Evolutionary conservation across 1,140 invertebrate species (phyloP).

Genomic region (Brachionus rotundiformis): DNA sequence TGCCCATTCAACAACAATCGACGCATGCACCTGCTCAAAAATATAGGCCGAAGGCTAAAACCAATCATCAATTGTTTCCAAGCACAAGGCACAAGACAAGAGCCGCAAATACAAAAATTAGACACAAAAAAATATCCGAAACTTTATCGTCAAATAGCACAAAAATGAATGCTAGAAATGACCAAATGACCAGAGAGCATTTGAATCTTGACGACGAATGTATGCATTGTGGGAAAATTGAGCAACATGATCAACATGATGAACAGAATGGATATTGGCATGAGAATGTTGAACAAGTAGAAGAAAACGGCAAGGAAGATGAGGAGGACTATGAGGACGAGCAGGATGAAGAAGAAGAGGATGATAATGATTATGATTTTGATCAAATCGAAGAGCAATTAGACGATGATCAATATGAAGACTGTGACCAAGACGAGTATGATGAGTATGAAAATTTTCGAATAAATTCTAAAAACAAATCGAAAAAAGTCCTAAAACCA

Average conservation of each 20-base stretch:
- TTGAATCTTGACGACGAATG: no score
- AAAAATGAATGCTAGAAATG: no score
- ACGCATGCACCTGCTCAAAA: not conserved
- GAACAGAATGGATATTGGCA: not conserved
- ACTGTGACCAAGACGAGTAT: not conserved
- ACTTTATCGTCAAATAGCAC: no score
- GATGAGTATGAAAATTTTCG: not conserved
- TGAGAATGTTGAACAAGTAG: not conserved
- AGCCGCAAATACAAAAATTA: not conserved
- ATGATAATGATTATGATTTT: not conserved
- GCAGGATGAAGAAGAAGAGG: not conserved
- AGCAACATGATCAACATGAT: not conserved
- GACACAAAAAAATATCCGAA: not conserved
- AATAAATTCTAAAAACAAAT: not conserved
- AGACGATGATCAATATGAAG: slow-evolving; percentile 4
- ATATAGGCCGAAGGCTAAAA: not conserved
- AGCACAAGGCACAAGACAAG: not conserved
- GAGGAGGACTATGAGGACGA: not conserved
- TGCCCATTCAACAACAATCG: not conserved
- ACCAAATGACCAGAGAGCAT: no score
- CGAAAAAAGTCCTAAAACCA: not conserved
- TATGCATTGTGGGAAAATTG: not conserved
- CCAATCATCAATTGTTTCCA: not conserved
- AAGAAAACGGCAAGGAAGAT: not conserved
- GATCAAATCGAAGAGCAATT: not conserved